Evolutionary conservation across 2,113 vertebrate species (phyloP).

Genomic region (Corythaixoides concolor): DNA sequence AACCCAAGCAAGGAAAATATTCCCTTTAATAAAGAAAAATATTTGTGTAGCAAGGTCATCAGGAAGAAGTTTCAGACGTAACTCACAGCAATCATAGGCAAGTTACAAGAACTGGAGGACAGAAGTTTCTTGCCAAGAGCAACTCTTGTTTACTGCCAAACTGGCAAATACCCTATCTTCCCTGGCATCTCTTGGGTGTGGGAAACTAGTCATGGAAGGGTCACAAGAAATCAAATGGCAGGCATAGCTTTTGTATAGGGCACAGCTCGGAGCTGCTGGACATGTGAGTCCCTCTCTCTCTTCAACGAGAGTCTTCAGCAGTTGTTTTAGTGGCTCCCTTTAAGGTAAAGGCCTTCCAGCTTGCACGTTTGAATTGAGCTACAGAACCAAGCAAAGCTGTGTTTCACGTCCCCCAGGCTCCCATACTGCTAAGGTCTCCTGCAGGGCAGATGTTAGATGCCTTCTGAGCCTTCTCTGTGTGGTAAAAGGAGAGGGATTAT

Average conservation of each 20-base stretch:
- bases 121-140: slow-evolving; percentile 14
- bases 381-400: background rate
- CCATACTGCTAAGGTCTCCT: background rate
- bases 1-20: slow-evolving; percentile 6
- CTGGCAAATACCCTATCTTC: slow-evolving; percentile 14
- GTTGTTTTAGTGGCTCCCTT: background rate
- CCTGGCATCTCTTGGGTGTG: slow-evolving; percentile 1
- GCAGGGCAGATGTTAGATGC: background rate
- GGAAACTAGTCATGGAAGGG: slow-evolving; percentile 1
- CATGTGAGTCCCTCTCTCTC: background rate
- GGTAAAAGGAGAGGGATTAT: background rate
- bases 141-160: slow-evolving; percentile 33
- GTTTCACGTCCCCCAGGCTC: background rate
- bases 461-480: background rate
- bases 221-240: background rate
- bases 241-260: background rate
- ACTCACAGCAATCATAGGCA: background rate
- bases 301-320: background rate
- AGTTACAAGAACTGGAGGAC: slow-evolving; percentile 4
- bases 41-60: slow-evolving; percentile 15
- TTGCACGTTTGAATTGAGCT: rapidly evolving
- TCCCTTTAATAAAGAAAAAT: slow-evolving; percentile 38
- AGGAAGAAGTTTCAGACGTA: slow-evolving; percentile 7
- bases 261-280: background rate
- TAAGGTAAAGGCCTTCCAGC: background rate